Percentiles rank a stretch among this genome's conserved stretches.
Conservation (phyloP, 1,140 invertebrate species). For the Pseudomyrmex cubaensis region DNA sequence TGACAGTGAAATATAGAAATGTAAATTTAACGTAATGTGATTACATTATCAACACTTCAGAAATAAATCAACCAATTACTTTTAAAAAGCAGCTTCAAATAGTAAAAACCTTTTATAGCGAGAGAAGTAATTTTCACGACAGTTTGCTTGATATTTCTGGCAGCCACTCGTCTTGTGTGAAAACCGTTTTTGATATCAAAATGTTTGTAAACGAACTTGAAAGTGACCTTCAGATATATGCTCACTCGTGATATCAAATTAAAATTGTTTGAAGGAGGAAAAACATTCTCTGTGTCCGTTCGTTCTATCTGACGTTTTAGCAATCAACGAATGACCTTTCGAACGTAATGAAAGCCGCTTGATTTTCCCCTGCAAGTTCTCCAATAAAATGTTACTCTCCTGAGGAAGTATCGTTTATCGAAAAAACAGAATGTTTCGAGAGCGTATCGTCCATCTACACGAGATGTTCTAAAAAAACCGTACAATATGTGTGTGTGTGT, state of each 20-base stretch:
- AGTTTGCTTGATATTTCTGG: conserved; percentile 1
- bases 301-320: conserved; percentile 46
- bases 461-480: conserved; percentile 17
- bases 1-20: too few relatives aligned
- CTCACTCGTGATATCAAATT: conserved; percentile 49
- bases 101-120: neutral
- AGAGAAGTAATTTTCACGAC: neutral
- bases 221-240: neutral
- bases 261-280: conserved; percentile 29
- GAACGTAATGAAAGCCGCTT: conserved; percentile 36
- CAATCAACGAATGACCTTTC: conserved; percentile 54
- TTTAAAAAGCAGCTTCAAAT: neutral
- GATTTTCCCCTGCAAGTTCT: conserved; percentile 33
- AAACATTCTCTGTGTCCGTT: conserved; percentile 30
- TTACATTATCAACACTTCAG: too few relatives aligned
- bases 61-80: too few relatives aligned
- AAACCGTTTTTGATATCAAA: conserved; percentile 19
- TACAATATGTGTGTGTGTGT: neutral
- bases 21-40: too few relatives aligned
- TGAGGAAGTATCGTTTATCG: conserved; percentile 53
- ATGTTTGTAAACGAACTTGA: neutral
- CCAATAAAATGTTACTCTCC: conserved; percentile 52
- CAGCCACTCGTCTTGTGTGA: neutral
- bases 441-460: conserved; percentile 15
- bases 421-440: conserved; percentile 47